Base-by-base conservation (phyloP, 2,113 vertebrate genomes). In the Rhegmatorhina hoffmannsi region DNA sequence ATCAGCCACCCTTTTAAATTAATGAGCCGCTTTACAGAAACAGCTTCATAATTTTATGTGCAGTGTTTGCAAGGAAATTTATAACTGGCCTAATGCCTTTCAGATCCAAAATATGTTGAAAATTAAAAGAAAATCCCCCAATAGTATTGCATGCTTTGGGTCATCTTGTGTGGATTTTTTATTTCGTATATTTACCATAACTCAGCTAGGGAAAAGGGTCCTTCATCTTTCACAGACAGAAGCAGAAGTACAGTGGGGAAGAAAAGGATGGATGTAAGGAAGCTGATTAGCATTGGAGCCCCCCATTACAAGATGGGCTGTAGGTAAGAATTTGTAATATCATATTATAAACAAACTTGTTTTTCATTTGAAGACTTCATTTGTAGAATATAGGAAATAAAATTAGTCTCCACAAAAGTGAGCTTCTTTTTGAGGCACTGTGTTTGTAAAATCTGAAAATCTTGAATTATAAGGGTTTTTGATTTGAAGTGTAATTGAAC, bases 1-100 rank as follows among this genome's bases (percentile, higher is more conserved):
- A 90, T 94, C 94, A 95, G 90, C 84, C 52, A 62, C 91, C 91
- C 84, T 73, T 94, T 94, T 74, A 96, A 96, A 94, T 97, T 96
- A 96, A 95, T 95, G 91, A 96, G 78, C 84, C 10, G 46, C 79
- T 95, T 93, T 77, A 90, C 70, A 69, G 79, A 88, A 90, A 89
- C 20, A 28, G 75, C 83, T 97, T 96, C 72, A 53, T 84, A 84
- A 72, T 94, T 93, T 96, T 93, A 76, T 66, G 90, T 95, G 72
- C 52, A 53, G 24, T 96, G 60, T 84, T 83, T 93, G 63, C 84
- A 90, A 90, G 95, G 95, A 96, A 87, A 80, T 92, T 75, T 67
- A 73, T 95, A 94, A 95, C 74, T 49, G 88, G 49, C 43, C 62
- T 11, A 7, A 49, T 55, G 93, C 75, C 72, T 77, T 91, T 59